Percentiles rank a stretch among this genome's conserved stretches.
Conservation (phyloP, 2,888 invertebrate genomes). For the Apodemia zela region DNA sequence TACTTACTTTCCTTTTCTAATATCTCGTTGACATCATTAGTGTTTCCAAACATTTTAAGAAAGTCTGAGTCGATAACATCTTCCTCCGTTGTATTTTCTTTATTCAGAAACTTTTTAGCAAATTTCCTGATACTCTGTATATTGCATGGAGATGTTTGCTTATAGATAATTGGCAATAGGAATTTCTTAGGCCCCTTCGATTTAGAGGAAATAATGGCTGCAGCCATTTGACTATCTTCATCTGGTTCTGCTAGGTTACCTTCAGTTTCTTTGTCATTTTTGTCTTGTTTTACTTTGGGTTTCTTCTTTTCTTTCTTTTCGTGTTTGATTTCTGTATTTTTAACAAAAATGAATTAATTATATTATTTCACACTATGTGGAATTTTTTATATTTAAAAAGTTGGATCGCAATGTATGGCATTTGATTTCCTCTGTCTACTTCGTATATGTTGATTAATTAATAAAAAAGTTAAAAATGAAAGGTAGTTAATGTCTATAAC, state of each 20-base stretch:
- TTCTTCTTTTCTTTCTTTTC: conserved; percentile 33
- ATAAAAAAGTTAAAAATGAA: no score
- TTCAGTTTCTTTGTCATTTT: conserved; percentile 30
- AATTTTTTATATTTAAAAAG: no score
- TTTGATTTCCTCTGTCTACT: no score
- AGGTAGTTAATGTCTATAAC: no score
- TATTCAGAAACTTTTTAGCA: conserved; percentile 39
- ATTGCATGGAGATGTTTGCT: conserved; percentile 35
- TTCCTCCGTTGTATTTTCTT: conserved; percentile 20
- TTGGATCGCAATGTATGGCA: background rate
- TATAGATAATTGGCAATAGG: conserved; percentile 45
- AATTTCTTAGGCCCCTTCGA: conserved; percentile 43
- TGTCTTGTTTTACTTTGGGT: conserved; percentile 25
- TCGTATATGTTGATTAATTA: no score
- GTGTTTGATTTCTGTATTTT: no score
- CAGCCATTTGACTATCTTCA: conserved; percentile 31
- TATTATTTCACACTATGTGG: no score
- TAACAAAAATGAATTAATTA: no score
- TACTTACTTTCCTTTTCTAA: conserved; percentile 64
- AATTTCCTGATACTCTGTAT: conserved; percentile 38
- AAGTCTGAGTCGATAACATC: conserved; percentile 38
- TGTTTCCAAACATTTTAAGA: conserved; percentile 57
- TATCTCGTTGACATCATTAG: conserved; percentile 59
- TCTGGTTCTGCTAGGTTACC: conserved; percentile 23
- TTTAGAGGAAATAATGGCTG: conserved; percentile 31